Evolutionary conservation across 2,888 invertebrate genomes (phyloP).

Genomic region (Schizotus pectinicornis): DNA sequence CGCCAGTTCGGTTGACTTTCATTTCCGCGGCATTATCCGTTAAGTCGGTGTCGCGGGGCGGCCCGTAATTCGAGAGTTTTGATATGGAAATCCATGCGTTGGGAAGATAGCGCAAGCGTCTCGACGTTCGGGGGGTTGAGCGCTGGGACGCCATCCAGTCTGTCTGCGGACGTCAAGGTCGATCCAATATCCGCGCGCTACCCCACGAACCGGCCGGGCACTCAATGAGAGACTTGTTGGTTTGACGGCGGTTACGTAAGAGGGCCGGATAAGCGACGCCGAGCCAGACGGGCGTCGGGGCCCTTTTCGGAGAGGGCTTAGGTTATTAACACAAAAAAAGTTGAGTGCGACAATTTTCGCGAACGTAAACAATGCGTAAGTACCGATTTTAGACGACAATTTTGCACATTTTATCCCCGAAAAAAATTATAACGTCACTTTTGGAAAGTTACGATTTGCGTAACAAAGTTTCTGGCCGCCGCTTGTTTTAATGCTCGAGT

Average conservation of each 20-base stretch:
- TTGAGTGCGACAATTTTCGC: too few species aligned
- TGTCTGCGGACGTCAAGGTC: slow-evolving; percentile 57
- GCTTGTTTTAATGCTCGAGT: too few species aligned
- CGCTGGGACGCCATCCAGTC: slow-evolving; percentile 57
- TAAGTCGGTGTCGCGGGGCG: background rate
- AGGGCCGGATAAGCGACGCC: background rate
- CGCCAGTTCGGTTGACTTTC: slow-evolving; percentile 23
- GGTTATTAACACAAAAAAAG: too few species aligned
- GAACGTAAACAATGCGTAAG: too few species aligned
- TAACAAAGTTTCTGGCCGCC: too few species aligned
- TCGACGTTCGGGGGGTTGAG: slow-evolving; percentile 43
- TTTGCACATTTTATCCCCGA: too few species aligned
- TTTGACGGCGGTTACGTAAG: slow-evolving; percentile 23
- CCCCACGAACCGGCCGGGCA: slow-evolving; percentile 10
- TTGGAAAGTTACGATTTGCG: too few species aligned
- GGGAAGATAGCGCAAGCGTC: slow-evolving; percentile 51
- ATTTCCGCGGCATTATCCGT: slow-evolving; percentile 25
- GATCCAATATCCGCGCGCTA: slow-evolving; percentile 30
- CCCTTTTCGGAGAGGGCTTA: too few species aligned
- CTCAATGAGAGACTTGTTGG: slow-evolving; percentile 29
- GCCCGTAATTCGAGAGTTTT: slow-evolving; percentile 21
- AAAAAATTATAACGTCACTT: too few species aligned
- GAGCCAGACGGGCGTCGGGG: too few species aligned
- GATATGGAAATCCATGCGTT: slow-evolving; percentile 31
- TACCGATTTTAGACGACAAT: too few species aligned